phyloP scores from a whole-genome alignment of 2,797 vertebrate species.

The Microctenopoma steveboyesi region DNA sequence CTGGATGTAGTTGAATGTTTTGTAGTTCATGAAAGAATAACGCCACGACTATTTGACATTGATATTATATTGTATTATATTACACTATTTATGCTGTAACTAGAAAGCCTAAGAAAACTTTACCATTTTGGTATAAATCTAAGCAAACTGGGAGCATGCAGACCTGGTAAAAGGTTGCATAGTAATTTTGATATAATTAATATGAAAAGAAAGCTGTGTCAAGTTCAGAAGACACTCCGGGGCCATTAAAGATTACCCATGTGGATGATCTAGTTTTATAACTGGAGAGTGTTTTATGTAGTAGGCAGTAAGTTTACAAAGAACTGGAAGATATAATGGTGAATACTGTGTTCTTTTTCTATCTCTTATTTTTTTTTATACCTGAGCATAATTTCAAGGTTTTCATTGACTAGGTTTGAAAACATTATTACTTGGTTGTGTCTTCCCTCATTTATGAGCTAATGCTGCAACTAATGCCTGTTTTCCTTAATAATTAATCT shows the following conservation, averaged over 20 bases:
- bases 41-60: not conserved
- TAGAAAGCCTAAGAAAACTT: not conserved
- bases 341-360: not conserved
- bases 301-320: conserved; percentile 26
- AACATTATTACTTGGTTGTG: not conserved
- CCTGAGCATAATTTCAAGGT: not conserved
- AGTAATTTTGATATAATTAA: not conserved
- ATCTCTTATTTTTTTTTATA: not conserved
- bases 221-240: conserved; percentile 6
- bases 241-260: conserved; percentile 15
- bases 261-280: conserved; percentile 17
- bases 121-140: too few species aligned
- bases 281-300: conserved; percentile 9
- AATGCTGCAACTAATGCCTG: not conserved
- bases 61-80: not conserved
- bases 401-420: not conserved
- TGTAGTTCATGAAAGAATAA: conserved; percentile 3
- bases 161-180: not conserved
- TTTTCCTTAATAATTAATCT: not conserved
- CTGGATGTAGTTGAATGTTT: conserved; percentile 37
- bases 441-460: not conserved
- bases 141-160: too few species aligned
- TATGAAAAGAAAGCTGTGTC: not conserved
- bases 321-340: conserved; percentile 33
- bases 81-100: not conserved